Evolutionary conservation across 2,113 vertebrate genomes (phyloP).

Genomic region (Melospiza georgiana): DNA sequence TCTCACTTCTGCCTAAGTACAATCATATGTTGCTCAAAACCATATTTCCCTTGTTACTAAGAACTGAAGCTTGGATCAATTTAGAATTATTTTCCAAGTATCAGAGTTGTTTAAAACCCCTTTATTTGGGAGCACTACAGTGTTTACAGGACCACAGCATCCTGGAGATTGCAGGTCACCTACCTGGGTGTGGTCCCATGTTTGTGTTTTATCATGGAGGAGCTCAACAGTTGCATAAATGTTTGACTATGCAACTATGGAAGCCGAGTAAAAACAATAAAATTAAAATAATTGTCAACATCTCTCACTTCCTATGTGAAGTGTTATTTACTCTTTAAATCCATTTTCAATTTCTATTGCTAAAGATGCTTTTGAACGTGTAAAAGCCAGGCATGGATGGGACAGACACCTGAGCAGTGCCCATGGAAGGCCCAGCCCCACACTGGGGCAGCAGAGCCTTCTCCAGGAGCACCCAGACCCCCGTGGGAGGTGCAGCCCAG

Average conservation of each 20-base stretch:
- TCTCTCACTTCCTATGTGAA: not conserved
- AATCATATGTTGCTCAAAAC: accelerated
- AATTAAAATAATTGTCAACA: not conserved
- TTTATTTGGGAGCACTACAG: not conserved
- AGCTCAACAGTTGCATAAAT: conserved; percentile 3
- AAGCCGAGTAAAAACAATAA: not conserved
- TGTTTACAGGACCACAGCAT: not conserved
- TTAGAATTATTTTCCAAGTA: not conserved
- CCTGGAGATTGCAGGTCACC: not conserved
- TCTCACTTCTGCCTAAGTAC: not conserved
- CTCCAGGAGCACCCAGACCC: accelerated
- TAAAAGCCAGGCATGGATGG: accelerated
- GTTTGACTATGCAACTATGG: not conserved
- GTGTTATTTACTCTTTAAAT: not conserved
- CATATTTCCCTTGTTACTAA: not conserved
- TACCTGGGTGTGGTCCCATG: not conserved
- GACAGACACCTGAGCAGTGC: not conserved
- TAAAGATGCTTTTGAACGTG: not conserved
- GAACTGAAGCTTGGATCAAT: not conserved
- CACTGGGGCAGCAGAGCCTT: not conserved
- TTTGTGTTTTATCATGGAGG: not conserved
- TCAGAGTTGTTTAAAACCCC: not conserved
- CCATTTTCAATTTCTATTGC: not conserved
- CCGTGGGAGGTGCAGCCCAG: accelerated
- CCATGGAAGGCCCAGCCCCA: not conserved